Percentiles rank a stretch among this genome's conserved stretches.
Evolutionary conservation across 2,113 vertebrate species (phyloP).

Genomic region (Cariama cristata): DNA sequence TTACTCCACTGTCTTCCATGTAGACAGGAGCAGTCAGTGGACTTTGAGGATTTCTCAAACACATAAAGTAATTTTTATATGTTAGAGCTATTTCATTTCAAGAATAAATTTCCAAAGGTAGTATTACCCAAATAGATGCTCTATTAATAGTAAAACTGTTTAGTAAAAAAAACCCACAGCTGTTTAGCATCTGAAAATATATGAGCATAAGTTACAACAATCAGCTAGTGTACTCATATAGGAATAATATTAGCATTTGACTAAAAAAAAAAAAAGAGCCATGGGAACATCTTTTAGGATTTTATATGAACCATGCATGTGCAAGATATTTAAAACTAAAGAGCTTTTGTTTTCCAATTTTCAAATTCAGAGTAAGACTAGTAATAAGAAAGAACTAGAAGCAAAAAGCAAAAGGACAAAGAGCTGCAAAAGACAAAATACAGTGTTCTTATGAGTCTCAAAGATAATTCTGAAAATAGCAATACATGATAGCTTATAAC

Average conservation of each 20-base stretch:
- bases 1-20: neutral
- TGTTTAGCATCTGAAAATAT: neutral
- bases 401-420: neutral
- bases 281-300: neutral
- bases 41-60: neutral
- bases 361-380: neutral
- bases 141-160: neutral
- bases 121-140: neutral
- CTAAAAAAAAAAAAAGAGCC: neutral
- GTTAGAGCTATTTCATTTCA: neutral
- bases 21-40: neutral
- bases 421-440: neutral
- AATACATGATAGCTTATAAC: neutral
- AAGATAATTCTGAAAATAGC: neutral
- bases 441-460: neutral
- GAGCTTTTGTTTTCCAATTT: neutral
- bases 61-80: neutral
- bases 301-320: neutral
- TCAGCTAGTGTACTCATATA: neutral
- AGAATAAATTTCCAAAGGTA: neutral
- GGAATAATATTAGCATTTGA: neutral
- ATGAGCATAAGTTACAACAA: neutral
- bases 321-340: neutral
- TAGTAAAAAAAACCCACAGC: neutral
- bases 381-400: neutral